A percentile compares a stretch with the other conserved stretches of the same genome.
Conservation (phyloP, 23 tunicate species). For the Trididemnum miniatum region DNA sequence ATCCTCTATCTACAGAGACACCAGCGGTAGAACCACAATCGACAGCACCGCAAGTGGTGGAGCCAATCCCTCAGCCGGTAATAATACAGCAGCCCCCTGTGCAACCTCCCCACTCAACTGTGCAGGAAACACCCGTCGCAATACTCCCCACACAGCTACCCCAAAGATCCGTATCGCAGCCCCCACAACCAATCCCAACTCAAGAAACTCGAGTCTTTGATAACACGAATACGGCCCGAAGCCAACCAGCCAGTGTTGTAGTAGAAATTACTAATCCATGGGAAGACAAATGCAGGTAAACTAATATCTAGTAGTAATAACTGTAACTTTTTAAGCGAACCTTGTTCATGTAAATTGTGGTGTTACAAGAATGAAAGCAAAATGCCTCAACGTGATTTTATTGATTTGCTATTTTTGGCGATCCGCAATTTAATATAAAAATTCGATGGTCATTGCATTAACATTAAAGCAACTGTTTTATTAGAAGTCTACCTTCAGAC, state of each 20-base stretch:
- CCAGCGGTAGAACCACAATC: neutral
- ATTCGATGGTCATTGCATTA: no score
- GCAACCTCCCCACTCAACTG: neutral
- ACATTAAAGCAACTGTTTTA: no score
- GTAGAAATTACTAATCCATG: conserved; percentile 6
- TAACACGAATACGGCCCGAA: neutral
- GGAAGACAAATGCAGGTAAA: neutral
- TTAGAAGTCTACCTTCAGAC: conserved; percentile 31
- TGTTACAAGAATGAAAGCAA: no score
- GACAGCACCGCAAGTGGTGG: neutral
- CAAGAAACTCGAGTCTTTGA: conserved; percentile 14
- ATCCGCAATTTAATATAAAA: no score
- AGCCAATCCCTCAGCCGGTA: neutral
- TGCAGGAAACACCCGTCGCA: neutral
- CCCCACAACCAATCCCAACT: neutral
- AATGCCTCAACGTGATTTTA: no score
- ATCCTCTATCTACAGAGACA: neutral
- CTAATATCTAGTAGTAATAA: no score
- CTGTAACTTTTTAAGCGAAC: no score
- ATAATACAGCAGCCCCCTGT: neutral
- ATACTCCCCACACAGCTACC: neutral
- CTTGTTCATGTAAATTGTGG: no score
- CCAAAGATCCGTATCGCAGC: neutral
- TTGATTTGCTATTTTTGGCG: no score
- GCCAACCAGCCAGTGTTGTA: conserved; percentile 8